A percentile compares a stretch with the other conserved stretches of the same genome.
Evolutionary conservation across 1,140 invertebrate species (phyloP).

Genomic region (Dendroctonus valens): DNA sequence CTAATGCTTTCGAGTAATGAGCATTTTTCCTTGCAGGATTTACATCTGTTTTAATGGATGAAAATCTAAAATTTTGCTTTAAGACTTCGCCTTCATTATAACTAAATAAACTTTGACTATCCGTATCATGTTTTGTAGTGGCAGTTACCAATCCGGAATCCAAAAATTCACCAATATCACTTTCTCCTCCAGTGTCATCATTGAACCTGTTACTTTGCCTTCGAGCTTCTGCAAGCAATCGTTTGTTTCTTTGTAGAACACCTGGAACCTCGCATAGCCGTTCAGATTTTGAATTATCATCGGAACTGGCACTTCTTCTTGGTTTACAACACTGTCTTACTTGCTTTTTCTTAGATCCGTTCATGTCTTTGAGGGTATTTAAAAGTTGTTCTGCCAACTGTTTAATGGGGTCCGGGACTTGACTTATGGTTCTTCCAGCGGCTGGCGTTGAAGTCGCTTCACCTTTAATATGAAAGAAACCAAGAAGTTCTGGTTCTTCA

Average conservation of each 20-base stretch:
- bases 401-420: too few relatives aligned
- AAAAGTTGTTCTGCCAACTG: constrained; percentile 6
- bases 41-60: too few relatives aligned
- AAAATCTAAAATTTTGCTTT: too few relatives aligned
- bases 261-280: constrained; percentile 10
- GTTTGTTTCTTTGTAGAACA: constrained; percentile 27
- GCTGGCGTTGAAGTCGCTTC: too few relatives aligned
- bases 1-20: too few relatives aligned
- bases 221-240: constrained; percentile 17
- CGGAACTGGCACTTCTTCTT: background rate
- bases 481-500: too few relatives aligned
- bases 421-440: too few relatives aligned
- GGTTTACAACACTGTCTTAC: background rate
- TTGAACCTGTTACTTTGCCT: constrained; percentile 3
- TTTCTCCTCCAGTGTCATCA: constrained; percentile 2
- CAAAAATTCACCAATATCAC: constrained; percentile 11
- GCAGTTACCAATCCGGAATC: constrained; percentile 30
- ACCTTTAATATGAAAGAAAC: too few relatives aligned
- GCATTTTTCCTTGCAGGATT: too few relatives aligned
- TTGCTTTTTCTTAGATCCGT: background rate
- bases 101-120: constrained; percentile 11
- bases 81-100: background rate
- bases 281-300: constrained; percentile 20
- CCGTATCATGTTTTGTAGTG: constrained; percentile 14
- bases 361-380: constrained; percentile 13